Conservation (phyloP, 2,888 invertebrate genomes). For the Catocala fraxini region DNA sequence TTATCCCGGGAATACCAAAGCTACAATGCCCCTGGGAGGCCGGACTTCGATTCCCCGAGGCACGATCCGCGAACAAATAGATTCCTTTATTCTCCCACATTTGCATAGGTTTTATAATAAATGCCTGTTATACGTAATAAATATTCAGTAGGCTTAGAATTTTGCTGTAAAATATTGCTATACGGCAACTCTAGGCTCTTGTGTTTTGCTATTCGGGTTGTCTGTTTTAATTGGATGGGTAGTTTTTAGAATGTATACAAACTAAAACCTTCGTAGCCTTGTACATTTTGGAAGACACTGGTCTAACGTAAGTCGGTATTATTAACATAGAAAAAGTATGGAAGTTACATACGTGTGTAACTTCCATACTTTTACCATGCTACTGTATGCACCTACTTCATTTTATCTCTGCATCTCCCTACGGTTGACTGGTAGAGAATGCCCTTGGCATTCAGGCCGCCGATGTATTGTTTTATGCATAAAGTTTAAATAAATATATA, state of each 20-base stretch:
- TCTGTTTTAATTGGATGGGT: slow-evolving; percentile 42
- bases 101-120: slow-evolving; percentile 56
- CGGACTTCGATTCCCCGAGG: slow-evolving; percentile 39
- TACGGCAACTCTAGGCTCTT: neutral
- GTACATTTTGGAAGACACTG: too few species aligned
- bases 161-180: slow-evolving; percentile 17
- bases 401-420: too few species aligned
- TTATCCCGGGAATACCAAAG: slow-evolving; percentile 14
- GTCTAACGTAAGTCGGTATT: too few species aligned
- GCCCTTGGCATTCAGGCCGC: too few species aligned
- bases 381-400: too few species aligned
- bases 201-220: slow-evolving; percentile 14
- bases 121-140: slow-evolving; percentile 49
- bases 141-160: slow-evolving; percentile 49
- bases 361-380: too few species aligned
- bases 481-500: too few species aligned
- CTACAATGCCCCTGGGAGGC: slow-evolving; percentile 28
- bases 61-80: slow-evolving; percentile 43
- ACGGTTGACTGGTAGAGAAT: too few species aligned
- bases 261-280: too few species aligned
- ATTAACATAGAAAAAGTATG: too few species aligned
- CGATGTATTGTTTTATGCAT: too few species aligned
- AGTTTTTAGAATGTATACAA: slow-evolving; percentile 23
- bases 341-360: too few species aligned
- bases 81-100: slow-evolving; percentile 50